Evolutionary conservation across 2,113 vertebrate species (phyloP).

Genomic region (Vimba vimba): DNA sequence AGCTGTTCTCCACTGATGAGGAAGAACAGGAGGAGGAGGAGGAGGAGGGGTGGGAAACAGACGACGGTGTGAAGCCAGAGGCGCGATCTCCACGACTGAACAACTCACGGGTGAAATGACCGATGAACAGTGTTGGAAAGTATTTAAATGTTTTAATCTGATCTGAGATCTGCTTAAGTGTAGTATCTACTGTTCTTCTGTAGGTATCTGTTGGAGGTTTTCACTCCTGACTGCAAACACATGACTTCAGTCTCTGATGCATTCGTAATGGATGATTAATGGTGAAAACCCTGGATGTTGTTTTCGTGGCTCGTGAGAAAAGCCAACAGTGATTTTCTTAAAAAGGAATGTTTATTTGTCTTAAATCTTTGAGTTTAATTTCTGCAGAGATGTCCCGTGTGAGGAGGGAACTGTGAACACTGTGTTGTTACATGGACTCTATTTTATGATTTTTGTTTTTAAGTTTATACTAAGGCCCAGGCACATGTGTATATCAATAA

Average conservation of each 20-base stretch:
- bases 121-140: not conserved
- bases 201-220: not conserved
- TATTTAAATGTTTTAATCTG: not conserved
- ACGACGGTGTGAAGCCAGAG: conserved; percentile 47
- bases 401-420: not conserved
- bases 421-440: not conserved
- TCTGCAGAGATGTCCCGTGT: not conserved
- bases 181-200: conserved; percentile 13
- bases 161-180: not conserved
- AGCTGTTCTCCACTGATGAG: conserved; percentile 82
- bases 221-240: not conserved
- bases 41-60: conserved; percentile 44
- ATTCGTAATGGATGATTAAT: not conserved
- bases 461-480: not conserved
- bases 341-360: not conserved
- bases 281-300: not conserved
- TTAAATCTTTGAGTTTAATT: not conserved
- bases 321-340: not conserved
- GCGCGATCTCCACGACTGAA: conserved; percentile 5
- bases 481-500: not conserved
- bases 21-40: conserved; percentile 72
- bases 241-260: not conserved
- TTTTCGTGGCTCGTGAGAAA: not conserved
- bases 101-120: conserved; percentile 37
- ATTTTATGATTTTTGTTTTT: conserved; percentile 23